These are phyloP conservation scores for Tachysurus fulvidraco DNA, from an alignment of 2,113 vertebrate species.

Conservation along the genomic window DNA sequence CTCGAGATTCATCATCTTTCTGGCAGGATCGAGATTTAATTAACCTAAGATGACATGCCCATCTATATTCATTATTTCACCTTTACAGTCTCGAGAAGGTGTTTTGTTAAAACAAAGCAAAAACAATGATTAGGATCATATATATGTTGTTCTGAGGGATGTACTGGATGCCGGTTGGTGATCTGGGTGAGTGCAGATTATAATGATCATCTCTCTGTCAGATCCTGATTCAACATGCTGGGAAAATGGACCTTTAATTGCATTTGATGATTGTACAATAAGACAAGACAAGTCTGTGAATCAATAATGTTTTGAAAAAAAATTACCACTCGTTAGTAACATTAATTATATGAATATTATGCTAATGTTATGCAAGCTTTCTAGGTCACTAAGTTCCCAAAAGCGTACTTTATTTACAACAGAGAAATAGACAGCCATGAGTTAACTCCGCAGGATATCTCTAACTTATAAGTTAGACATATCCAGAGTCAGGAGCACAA, in stretches of 20 bases:
- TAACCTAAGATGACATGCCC: slow-evolving; percentile 67
- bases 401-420: background rate
- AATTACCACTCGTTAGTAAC: background rate
- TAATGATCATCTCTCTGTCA: slow-evolving; percentile 11
- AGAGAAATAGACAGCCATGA: rapidly evolving
- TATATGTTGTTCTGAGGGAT: background rate
- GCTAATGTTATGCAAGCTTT: slow-evolving; percentile 9
- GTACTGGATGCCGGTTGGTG: background rate
- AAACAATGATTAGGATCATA: slow-evolving; percentile 25
- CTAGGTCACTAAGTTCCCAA: background rate
- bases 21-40: slow-evolving; percentile 68
- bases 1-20: slow-evolving; percentile 64
- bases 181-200: background rate
- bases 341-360: too few relatives aligned
- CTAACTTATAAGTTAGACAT: background rate
- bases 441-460: background rate
- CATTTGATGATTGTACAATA: background rate
- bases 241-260: slow-evolving; percentile 12
- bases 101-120: slow-evolving; percentile 17
- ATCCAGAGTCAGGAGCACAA: background rate
- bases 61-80: slow-evolving; percentile 68
- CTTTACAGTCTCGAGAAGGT: background rate
- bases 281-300: background rate
- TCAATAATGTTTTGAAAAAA: slow-evolving; percentile 3
- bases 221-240: slow-evolving; percentile 19